A percentile compares a stretch with the other conserved stretches of the same genome.
Evolutionary conservation across 2,888 invertebrate genomes (phyloP).

Genomic region (Lasioglossum leucozonium): DNA sequence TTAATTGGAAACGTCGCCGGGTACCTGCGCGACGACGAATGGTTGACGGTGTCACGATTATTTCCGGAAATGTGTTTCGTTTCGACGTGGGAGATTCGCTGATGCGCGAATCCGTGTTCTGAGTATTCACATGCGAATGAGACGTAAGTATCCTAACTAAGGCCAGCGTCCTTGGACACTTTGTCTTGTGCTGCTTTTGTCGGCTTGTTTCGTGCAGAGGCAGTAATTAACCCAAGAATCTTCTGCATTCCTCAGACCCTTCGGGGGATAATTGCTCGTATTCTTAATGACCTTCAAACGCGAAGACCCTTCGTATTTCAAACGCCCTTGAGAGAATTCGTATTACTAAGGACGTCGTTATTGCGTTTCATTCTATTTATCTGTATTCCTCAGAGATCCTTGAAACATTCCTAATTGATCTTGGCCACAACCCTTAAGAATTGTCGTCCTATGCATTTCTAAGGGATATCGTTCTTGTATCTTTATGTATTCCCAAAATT

Average conservation of each 20-base stretch:
- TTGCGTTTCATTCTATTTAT: not conserved
- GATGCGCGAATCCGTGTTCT: not conserved
- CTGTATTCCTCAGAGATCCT: not conserved
- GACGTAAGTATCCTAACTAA: not conserved
- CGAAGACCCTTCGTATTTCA: not conserved
- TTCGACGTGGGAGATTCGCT: not conserved
- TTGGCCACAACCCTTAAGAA: not conserved
- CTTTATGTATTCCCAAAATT: not conserved
- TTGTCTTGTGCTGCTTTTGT: not conserved
- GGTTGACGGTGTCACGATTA: not conserved
- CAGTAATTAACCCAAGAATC: not conserved
- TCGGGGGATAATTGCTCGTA: not conserved
- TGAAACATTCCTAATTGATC: not conserved
- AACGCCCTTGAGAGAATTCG: not conserved
- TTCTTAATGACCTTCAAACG: not conserved
- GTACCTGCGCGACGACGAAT: not conserved
- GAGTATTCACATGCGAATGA: not conserved
- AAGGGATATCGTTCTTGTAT: not conserved
- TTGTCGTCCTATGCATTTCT: not conserved
- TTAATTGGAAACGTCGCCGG: constrained; percentile 2
- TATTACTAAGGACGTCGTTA: not conserved
- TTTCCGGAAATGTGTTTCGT: not conserved
- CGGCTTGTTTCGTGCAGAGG: not conserved
- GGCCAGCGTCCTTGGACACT: not conserved
- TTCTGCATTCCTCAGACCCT: not conserved